Evolutionary conservation across 1,140 invertebrate genomes (phyloP).

Genomic region (Branchinecta lindahli): DNA sequence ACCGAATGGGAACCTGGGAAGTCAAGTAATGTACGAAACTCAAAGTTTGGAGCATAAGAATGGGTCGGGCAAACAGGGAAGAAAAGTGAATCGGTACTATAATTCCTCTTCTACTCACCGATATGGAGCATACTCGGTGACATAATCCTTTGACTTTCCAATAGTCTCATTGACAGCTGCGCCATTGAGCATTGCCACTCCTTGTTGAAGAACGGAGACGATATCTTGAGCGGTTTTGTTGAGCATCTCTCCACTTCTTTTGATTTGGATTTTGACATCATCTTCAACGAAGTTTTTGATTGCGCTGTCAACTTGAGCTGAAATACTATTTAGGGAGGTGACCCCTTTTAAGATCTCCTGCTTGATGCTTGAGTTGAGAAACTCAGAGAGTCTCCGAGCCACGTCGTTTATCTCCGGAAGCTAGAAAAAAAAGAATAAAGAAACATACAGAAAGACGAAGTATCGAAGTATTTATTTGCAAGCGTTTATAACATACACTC

Average conservation of each 20-base stretch:
- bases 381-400: not conserved
- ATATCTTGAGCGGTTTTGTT: not conserved
- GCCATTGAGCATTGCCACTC: not conserved
- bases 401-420: conserved; percentile 6
- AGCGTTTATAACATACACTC: too few relatives aligned
- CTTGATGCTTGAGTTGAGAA: conserved; percentile 6
- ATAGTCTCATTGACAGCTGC: not conserved
- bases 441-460: too few relatives aligned
- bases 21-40: too few relatives aligned
- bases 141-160: not conserved
- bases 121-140: not conserved
- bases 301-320: not conserved
- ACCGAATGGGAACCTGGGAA: too few relatives aligned
- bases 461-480: too few relatives aligned
- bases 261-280: conserved; percentile 6
- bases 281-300: not conserved
- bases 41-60: too few relatives aligned
- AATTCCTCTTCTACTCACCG: not conserved
- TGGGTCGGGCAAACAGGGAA: too few relatives aligned
- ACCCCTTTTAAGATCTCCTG: not conserved
- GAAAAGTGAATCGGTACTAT: too few relatives aligned
- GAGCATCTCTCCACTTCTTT: conserved; percentile 8
- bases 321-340: not conserved
- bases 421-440: not conserved
- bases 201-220: not conserved